Evolutionary conservation across 2,888 invertebrate species (phyloP).

Genomic region (Sycophila texana): DNA sequence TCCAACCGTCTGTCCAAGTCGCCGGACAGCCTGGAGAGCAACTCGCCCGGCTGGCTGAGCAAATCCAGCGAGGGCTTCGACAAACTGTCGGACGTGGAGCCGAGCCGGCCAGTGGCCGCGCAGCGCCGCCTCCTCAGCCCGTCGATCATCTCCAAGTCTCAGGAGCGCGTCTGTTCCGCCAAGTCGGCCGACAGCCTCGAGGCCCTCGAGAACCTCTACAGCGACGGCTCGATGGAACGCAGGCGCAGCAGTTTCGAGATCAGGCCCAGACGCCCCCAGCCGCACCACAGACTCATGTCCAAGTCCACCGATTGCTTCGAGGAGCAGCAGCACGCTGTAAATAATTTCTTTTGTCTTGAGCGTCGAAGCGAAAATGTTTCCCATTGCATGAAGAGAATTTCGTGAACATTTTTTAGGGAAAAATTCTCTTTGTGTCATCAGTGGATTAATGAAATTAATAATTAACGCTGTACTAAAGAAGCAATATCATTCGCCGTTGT

Average conservation of each 20-base stretch:
- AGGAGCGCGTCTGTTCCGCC: slow-evolving; percentile 64
- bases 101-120: slow-evolving; percentile 61
- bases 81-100: slow-evolving; percentile 64
- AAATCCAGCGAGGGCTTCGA: slow-evolving; percentile 71
- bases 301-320: slow-evolving; percentile 72
- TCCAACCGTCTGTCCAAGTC: slow-evolving; percentile 68
- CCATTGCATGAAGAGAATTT: too few species aligned
- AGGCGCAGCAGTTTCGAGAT: slow-evolving; percentile 68
- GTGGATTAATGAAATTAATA: too few species aligned
- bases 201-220: slow-evolving; percentile 61
- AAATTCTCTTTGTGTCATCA: too few species aligned
- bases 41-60: slow-evolving; percentile 64
- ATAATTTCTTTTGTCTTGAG: too few species aligned
- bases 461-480: too few species aligned
- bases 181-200: slow-evolving; percentile 71
- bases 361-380: too few species aligned
- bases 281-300: slow-evolving; percentile 65
- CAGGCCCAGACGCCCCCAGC: slow-evolving; percentile 24
- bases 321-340: slow-evolving; percentile 38
- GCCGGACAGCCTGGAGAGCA: slow-evolving; percentile 69
- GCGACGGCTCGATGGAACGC: slow-evolving; percentile 62
- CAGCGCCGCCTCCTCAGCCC: slow-evolving; percentile 60
- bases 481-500: too few species aligned
- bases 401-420: too few species aligned
- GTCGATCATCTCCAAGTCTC: slow-evolving; percentile 65